Base-by-base conservation (phyloP, 2,888 invertebrate genomes). In the Aphrophora alni region DNA sequence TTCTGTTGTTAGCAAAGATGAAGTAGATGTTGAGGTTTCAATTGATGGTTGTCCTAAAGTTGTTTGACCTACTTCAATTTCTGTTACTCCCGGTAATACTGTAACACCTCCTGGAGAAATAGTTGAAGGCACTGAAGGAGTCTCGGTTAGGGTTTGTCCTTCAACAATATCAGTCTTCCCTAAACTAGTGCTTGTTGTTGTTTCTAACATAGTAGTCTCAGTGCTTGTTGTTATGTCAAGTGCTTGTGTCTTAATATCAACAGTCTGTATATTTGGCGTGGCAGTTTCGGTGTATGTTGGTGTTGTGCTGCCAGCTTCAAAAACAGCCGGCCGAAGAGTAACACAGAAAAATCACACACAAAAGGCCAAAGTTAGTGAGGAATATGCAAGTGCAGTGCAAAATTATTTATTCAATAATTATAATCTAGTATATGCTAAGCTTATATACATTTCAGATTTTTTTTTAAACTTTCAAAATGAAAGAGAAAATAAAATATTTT, bases 291-390 rank as follows among this genome's bases (percentile, higher is more conserved):
- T 76, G 76, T 76, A 76, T 68, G 76, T 28, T 51, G 44, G 28
- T 59, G 75, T 75, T 59, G 78, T 73, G 78, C 68, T 75, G 81
- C 78, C 78, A 81, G 81, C 81, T 81, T 81, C 81, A 78, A 78
- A 68, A 81, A 78, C 81, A n/a, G n/a, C n/a, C 81, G 73, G 75
- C 75, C 80, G 77, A 77, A 75, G 75, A 81, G 77, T 74, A 80
- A 80, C 80, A 80, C 80, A 80, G 80, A 80, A 72, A 81, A 81
- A 81, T 81, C 75, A 81, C 81, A 81, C 81, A 82, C 69, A 82
- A 78, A 81, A 79, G 38, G 79, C 79, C 74, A 79, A 38, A 80
- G 82, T 82, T 82, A 82, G 82, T 81, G 44, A 82, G 77, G 70
- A 80, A 75, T 77, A 79, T 44, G 74, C 70, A 76, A 77, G 77